These are phyloP conservation scores for Pitangus sulphuratus DNA, from an alignment of 2,797 vertebrate genomes.

Conservation along the genomic window DNA sequence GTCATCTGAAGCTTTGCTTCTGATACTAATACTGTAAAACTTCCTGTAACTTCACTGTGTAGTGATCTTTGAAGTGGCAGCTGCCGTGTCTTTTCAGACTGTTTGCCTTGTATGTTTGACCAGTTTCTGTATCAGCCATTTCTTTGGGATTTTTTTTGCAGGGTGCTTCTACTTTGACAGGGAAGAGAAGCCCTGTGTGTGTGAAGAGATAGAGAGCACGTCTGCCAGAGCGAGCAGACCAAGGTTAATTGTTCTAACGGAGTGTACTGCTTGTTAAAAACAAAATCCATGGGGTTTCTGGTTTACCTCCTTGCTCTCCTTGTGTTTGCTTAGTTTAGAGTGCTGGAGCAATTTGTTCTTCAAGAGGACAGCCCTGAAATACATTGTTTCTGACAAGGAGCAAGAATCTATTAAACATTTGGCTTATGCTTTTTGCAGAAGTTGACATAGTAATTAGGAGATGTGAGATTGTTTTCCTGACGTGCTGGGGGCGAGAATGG, in stretches of 20 bases:
- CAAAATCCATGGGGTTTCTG: background rate
- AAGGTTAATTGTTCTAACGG: background rate
- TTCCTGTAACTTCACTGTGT: background rate
- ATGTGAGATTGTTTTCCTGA: constrained; percentile 11
- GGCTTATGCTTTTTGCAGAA: background rate
- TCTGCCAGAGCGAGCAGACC: background rate
- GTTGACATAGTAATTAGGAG: background rate
- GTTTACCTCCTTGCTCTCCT: background rate
- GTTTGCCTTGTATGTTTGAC: background rate
- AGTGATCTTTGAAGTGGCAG: background rate
- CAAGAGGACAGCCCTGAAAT: background rate
- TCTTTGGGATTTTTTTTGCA: background rate
- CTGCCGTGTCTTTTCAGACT: background rate
- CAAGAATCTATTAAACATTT: background rate
- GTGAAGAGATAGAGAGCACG: background rate
- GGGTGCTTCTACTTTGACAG: background rate
- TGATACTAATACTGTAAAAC: background rate
- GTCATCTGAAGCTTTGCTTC: background rate
- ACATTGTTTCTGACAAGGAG: constrained; percentile 14
- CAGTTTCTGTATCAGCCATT: background rate
- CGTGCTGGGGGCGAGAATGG: background rate
- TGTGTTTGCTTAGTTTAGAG: background rate
- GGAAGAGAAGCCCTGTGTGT: background rate
- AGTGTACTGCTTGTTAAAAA: background rate
- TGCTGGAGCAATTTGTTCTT: background rate